Percentiles rank a stretch among this genome's conserved stretches.
Conservation (phyloP, 2,113 vertebrate species). For the Mungos mungo region DNA sequence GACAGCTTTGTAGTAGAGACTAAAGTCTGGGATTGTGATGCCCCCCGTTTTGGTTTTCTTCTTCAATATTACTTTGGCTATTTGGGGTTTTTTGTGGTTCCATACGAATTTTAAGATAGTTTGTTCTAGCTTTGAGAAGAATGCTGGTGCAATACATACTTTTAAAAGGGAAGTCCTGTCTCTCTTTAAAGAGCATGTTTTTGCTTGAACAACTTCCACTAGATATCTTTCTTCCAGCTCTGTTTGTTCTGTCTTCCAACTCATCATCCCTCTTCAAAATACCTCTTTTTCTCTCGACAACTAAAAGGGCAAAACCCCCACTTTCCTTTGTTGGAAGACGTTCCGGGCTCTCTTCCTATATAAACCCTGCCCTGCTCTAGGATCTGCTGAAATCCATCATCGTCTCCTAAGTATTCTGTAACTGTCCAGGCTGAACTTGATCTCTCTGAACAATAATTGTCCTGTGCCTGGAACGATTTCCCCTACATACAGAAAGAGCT, state of each 20-base stretch:
- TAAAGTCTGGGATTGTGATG: too few species aligned
- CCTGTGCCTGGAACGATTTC: background rate
- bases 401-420: background rate
- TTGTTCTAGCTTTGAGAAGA: too few species aligned
- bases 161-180: background rate
- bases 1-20: too few species aligned
- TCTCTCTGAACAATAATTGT: background rate
- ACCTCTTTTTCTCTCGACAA: background rate
- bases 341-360: background rate
- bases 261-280: background rate
- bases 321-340: background rate
- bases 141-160: too few species aligned
- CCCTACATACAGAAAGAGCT: background rate
- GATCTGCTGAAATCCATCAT: background rate
- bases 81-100: too few species aligned
- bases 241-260: background rate
- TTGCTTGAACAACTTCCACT: background rate
- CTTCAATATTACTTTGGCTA: too few species aligned
- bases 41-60: too few species aligned
- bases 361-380: background rate
- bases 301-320: background rate
- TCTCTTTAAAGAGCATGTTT: background rate
- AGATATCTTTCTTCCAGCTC: background rate
- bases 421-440: background rate
- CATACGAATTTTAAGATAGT: too few species aligned